Conservation (phyloP, 2,888 invertebrate species). For the Epistrophe grossulariae region DNA sequence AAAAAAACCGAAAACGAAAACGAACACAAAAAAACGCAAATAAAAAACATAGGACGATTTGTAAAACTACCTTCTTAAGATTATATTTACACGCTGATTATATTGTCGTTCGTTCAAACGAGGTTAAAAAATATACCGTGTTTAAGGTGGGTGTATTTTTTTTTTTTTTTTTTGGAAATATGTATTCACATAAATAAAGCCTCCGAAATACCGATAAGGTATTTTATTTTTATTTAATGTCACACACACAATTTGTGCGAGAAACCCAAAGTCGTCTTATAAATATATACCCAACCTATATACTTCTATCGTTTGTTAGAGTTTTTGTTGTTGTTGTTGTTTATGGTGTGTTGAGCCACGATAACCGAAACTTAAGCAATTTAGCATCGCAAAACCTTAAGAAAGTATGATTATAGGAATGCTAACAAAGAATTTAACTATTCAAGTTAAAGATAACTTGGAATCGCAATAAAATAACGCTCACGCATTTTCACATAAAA, state of each 20-base stretch:
- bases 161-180: neutral
- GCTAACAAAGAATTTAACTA: conserved; percentile 21
- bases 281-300: neutral
- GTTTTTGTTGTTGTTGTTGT: conserved; percentile 3
- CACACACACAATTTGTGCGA: conserved; percentile 20
- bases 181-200: conserved; percentile 3
- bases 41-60: conserved; percentile 12
- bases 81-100: conserved; percentile 25
- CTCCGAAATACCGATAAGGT: conserved; percentile 31
- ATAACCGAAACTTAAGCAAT: conserved; percentile 33
- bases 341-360: conserved; percentile 13
- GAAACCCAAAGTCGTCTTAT: neutral
- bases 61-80: conserved; percentile 30
- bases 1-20: neutral
- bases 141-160: conserved; percentile 1
- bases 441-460: conserved; percentile 10
- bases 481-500: conserved; percentile 4
- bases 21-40: neutral
- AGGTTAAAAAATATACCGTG: conserved; percentile 3
- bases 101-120: conserved; percentile 8
- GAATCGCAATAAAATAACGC: conserved; percentile 7
- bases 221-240: conserved; percentile 37
- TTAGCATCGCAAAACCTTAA: neutral
- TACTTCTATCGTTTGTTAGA: neutral
- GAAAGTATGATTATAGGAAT: conserved; percentile 8